Base-by-base conservation (phyloP, 2,797 vertebrate genomes). In the Halcyon badia region DNA sequence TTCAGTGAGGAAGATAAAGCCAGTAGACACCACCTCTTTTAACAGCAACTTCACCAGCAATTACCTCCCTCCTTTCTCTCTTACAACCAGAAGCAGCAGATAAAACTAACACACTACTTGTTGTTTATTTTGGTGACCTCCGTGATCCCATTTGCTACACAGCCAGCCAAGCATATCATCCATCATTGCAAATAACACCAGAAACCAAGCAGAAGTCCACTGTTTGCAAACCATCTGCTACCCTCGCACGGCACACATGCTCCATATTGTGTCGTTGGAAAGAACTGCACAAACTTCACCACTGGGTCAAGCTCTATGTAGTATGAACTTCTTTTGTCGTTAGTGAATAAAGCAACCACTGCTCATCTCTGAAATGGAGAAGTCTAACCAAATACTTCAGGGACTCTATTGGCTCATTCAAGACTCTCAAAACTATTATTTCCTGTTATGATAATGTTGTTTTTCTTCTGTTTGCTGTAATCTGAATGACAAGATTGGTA, bases 81-180 rank as follows among this genome's bases (percentile, higher is more conserved):
- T 64, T 51, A 54, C 54, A 46, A 31, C 58, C 87, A 86, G 92
- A 73, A 91, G 60, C 61, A 68, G 48, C 1, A 90, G 33, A 84
- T 44, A 87, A 86, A 94, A 78, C 26, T 24, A 84, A 65, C 28
- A 52, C 37, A 20, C 70, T 76, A 33, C 56, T 87, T 58, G 37
- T 20, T 91, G 85, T 64, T 91, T 92, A 20, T 87, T 95, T 87
- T 83, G 60, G 56, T 92, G 84, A 94, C 75, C 62, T 94, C 78
- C 54, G 18, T 0, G 30, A 82, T 49, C 87, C 81, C 56, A 18
- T 57, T 30, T 66, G 89, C 79, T 83, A 64, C 65, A 78, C 1
- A 80, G 60, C 56, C 72, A 93, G 79, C 62, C 95, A 90, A 95
- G 58, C 9, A 30, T 13, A 65, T 25, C 56, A 73, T 83, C 51